These are phyloP conservation scores for Ctenopoma multispine DNA, from an alignment of 2,797 vertebrate species.

Conservation along the genomic window DNA sequence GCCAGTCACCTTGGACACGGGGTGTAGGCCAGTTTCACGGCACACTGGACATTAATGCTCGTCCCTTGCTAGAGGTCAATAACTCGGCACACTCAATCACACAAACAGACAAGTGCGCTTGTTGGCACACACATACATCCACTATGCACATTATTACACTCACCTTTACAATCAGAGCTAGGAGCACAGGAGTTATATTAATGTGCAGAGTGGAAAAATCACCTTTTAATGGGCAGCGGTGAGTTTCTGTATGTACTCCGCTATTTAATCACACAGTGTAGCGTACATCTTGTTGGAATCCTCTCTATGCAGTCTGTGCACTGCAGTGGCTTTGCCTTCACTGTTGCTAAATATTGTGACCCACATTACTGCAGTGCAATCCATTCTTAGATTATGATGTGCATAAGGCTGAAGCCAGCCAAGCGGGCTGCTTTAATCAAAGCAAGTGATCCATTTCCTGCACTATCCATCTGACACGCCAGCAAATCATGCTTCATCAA, in stretches of 20 bases:
- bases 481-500: conserved; percentile 71
- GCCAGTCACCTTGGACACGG: conserved; percentile 80
- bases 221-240: conserved; percentile 45
- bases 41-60: conserved; percentile 78
- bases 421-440: conserved; percentile 78
- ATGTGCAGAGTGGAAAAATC: conserved; percentile 55
- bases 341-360: conserved; percentile 78
- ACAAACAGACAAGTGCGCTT: conserved; percentile 28
- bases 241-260: conserved; percentile 44
- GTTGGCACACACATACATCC: not conserved
- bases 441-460: conserved; percentile 78
- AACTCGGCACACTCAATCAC: conserved; percentile 70
- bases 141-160: conserved; percentile 16
- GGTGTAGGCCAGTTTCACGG: conserved; percentile 76
- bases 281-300: conserved; percentile 41
- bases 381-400: conserved; percentile 81
- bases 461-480: conserved; percentile 69
- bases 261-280: conserved; percentile 51
- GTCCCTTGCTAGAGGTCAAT: conserved; percentile 76
- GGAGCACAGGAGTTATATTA: conserved; percentile 32
- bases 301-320: conserved; percentile 24
- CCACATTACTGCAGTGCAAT: conserved; percentile 78
- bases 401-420: conserved; percentile 74
- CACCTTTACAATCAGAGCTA: conserved; percentile 50
- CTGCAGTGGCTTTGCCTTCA: conserved; percentile 40